Evolutionary conservation across 2,113 vertebrate species (phyloP), one percentile per base, ranked within the genome.

Genomic region (Sitta europaea): DNA sequence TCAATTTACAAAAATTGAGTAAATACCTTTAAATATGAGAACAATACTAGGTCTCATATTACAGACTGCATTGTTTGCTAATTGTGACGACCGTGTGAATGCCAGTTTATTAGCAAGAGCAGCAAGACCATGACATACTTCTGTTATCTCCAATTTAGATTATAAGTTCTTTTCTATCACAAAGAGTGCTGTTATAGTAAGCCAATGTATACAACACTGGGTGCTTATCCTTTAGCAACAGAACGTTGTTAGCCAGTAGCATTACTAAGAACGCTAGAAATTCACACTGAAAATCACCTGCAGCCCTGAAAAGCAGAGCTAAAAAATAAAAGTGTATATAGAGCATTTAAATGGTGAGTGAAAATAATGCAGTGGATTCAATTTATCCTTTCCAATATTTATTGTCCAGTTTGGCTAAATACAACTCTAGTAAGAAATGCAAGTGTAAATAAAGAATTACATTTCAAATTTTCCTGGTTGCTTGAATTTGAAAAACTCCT

Each of bases 331-430:
- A 51, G 18, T 75, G 70, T 20, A 81, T 40, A 25, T 31, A 54
- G 17, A 29, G 5, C 31, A 40, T 76, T 70, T 87, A 88, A 91
- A 62, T 36, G 62, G 27, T 78, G 68, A 85, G 45, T 29, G 74
- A 35, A 75, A 24, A 77, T 83, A 88, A 62, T 50, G 55, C n/a
- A 83, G 8, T 42, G 62, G 38, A n/a, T 79, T 81, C 71, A 42
- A 58, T 75, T 89, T 65, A 73, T 82, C 23, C 10, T 81, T 97
- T 89, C 88, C 29, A 92, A 35, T 74, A 92, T 88, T 94, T 93
- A 73, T 82, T 96, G 50, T 86, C n/a, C 73, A 83, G 65, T 90
- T 95, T 88, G 50, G 65, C 29, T 92, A 96, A 98, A 95, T 68
- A 79, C 2, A 12, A 72, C 17, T 87, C 51, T 86, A 95, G 80